These are phyloP conservation scores for Anoplolepis gracilipes DNA, from an alignment of 1,140 invertebrate species.

Conservation along the genomic window DNA sequence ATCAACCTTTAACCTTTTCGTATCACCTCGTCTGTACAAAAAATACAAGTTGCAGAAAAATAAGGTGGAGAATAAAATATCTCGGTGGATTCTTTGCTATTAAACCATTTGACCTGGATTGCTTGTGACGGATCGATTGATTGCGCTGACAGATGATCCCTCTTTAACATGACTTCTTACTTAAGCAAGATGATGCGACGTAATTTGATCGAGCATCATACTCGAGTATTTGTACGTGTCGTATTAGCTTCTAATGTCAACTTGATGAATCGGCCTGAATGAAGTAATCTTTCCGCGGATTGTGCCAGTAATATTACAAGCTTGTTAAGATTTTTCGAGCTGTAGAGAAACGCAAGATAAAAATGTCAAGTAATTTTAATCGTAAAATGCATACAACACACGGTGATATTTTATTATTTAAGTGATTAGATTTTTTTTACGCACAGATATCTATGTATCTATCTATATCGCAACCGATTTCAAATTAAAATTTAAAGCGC, in stretches of 20 bases:
- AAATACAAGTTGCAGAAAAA: neutral
- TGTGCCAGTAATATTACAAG: neutral
- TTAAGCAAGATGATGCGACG: slow-evolving; percentile 52
- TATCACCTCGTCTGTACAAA: neutral
- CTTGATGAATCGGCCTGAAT: slow-evolving; percentile 46
- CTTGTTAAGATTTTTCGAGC: neutral
- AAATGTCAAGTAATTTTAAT: neutral
- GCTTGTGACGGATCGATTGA: slow-evolving; percentile 65
- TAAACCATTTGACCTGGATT: slow-evolving; percentile 29
- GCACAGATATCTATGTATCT: neutral
- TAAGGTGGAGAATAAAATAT: neutral
- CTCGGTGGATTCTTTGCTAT: neutral
- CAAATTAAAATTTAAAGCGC: neutral
- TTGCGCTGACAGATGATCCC: slow-evolving; percentile 60
- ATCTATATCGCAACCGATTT: neutral
- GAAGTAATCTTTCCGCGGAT: slow-evolving; percentile 18
- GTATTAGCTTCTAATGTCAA: slow-evolving; percentile 39
- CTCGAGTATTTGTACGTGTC: slow-evolving; percentile 52
- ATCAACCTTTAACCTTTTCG: neutral
- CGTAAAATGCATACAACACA: neutral
- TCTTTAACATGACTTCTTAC: slow-evolving; percentile 70
- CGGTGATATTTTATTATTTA: neutral
- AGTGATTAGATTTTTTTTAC: neutral
- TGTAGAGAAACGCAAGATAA: neutral
- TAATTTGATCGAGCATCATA: slow-evolving; percentile 20